phyloP scores from a whole-genome alignment of 1,140 invertebrate species.

The Neodiprion pinetum region DNA sequence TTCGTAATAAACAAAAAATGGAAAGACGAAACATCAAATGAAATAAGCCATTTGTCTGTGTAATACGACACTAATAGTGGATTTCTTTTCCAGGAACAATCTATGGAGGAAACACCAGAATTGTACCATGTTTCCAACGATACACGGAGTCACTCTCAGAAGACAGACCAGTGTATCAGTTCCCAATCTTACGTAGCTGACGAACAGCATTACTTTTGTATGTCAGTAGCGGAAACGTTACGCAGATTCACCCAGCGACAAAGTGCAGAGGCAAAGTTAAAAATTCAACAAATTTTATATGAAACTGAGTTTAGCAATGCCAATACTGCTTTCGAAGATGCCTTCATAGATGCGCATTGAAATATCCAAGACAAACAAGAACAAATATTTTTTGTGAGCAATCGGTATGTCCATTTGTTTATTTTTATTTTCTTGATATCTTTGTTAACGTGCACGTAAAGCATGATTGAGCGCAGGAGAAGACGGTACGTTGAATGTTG shows the following conservation, averaged over 20 bases:
- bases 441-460: too few relatives aligned
- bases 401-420: neutral
- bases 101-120: constrained; percentile 15
- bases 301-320: constrained; percentile 20
- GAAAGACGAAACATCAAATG: neutral
- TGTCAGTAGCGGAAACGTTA: constrained; percentile 23
- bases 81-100: constrained; percentile 8
- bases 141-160: constrained; percentile 12
- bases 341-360: constrained; percentile 6
- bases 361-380: neutral
- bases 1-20: neutral
- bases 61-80: neutral
- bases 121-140: constrained; percentile 20
- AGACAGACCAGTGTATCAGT: constrained; percentile 14
- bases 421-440: neutral
- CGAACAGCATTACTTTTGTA: constrained; percentile 24
- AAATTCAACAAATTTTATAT: constrained; percentile 24
- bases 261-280: constrained; percentile 24
- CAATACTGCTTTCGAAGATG: neutral
- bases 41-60: neutral
- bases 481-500: too few relatives aligned
- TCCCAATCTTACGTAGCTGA: constrained; percentile 13
- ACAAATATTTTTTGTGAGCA: neutral
- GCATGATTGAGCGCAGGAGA: too few relatives aligned
- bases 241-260: constrained; percentile 20